Conservation (phyloP, 1,140 invertebrate species). For the Vanessa tameamea region DNA sequence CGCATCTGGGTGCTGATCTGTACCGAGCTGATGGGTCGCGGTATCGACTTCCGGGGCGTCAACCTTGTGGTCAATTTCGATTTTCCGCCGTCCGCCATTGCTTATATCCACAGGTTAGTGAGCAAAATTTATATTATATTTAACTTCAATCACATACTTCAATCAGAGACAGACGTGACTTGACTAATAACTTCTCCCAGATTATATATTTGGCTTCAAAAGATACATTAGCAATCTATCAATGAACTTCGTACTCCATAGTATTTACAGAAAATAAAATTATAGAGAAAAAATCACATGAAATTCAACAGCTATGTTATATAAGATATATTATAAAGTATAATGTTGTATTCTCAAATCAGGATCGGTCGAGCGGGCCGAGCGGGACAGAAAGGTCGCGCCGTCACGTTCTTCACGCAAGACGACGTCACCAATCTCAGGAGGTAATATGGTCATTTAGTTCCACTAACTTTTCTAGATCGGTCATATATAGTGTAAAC, state of each 20-base stretch:
- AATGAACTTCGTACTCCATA: too few species aligned
- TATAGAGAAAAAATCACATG: too few species aligned
- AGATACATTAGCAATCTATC: too few species aligned
- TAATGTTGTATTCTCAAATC: constrained; percentile 31
- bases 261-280: too few species aligned
- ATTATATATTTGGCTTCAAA: too few species aligned
- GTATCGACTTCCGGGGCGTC: constrained; percentile 98
- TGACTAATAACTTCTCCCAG: too few species aligned
- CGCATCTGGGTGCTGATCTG: constrained; percentile 98
- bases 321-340: too few species aligned
- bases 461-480: neutral
- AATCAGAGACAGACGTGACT: too few species aligned
- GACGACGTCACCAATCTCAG: constrained; percentile 91
- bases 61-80: constrained; percentile 99
- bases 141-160: too few species aligned
- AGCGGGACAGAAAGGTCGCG: constrained; percentile 92
- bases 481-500: too few species aligned
- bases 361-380: constrained; percentile 93
- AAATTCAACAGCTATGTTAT: too few species aligned
- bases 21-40: constrained; percentile 97
- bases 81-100: constrained; percentile 94
- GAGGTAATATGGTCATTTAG: constrained; percentile 82
- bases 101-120: constrained; percentile 92
- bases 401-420: constrained; percentile 97
- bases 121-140: too few species aligned